Evolutionary conservation across 2,113 vertebrate species (phyloP).

Genomic region (Lota lota): DNA sequence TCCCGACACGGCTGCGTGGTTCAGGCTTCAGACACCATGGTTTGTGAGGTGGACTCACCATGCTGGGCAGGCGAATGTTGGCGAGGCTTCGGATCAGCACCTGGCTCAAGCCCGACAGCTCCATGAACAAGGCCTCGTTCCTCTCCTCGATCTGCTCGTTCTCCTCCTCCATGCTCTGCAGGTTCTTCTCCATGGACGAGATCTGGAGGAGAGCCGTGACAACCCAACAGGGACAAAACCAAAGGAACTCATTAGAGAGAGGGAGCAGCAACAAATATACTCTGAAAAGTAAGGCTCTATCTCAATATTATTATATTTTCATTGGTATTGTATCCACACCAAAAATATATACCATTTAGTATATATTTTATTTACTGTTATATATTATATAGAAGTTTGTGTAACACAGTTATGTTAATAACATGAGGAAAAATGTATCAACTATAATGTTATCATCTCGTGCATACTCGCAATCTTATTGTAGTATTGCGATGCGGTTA

Average conservation of each 20-base stretch:
- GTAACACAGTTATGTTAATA: no score
- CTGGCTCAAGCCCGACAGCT: constrained; percentile 95
- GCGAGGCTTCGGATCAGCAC: constrained; percentile 93
- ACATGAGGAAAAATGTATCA: no score
- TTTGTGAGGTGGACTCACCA: constrained; percentile 72
- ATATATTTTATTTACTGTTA: background rate
- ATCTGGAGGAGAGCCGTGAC: constrained; percentile 72
- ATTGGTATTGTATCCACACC: background rate
- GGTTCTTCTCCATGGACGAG: constrained; percentile 95
- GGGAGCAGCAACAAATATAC: no score
- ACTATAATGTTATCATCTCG: no score
- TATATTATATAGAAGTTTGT: no score
- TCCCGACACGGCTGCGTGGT: no score
- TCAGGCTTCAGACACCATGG: no score
- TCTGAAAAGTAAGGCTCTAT: no score
- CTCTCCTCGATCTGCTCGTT: constrained; percentile 96
- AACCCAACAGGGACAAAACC: background rate
- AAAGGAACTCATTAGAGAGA: no score
- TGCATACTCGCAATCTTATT: no score
- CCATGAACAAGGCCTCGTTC: constrained; percentile 93
- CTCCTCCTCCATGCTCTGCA: constrained; percentile 94
- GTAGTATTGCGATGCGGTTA: no score
- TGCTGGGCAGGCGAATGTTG: constrained; percentile 94
- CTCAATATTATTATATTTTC: no score
- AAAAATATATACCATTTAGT: background rate